Evolutionary conservation across 2,888 invertebrate genomes (phyloP).

Genomic region (Cantharis rufa): DNA sequence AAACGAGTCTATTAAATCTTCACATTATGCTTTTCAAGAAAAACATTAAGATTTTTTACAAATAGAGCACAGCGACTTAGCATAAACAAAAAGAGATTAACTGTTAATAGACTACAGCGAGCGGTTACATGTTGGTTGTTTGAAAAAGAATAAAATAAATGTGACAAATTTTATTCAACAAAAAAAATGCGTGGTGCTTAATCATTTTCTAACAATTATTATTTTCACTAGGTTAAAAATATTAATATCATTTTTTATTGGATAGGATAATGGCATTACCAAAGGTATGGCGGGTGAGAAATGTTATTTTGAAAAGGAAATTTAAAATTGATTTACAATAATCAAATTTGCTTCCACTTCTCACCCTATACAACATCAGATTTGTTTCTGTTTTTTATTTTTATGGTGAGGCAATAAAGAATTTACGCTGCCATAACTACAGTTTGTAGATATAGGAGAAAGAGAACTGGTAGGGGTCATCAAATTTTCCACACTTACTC

Average conservation of each 20-base stretch:
- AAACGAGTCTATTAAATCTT: too few relatives aligned
- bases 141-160: neutral
- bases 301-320: neutral
- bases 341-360: slow-evolving; percentile 24
- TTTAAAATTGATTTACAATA: neutral
- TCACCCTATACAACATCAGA: slow-evolving; percentile 55
- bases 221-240: neutral
- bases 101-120: too few relatives aligned
- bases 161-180: neutral
- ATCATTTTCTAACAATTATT: neutral
- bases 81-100: too few relatives aligned
- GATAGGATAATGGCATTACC: neutral
- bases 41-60: too few relatives aligned
- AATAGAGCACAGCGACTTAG: too few relatives aligned
- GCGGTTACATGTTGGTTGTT: neutral
- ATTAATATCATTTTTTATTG: neutral
- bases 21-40: too few relatives aligned
- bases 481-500: neutral
- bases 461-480: neutral
- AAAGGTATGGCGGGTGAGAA: neutral
- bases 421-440: slow-evolving; percentile 50
- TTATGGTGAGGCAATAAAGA: slow-evolving; percentile 41
- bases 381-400: slow-evolving; percentile 48
- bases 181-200: neutral
- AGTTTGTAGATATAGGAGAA: slow-evolving; percentile 33